These are phyloP conservation scores for Diabrotica balteata DNA, from an alignment of 2,888 invertebrate genomes.

Conservation along the genomic window DNA sequence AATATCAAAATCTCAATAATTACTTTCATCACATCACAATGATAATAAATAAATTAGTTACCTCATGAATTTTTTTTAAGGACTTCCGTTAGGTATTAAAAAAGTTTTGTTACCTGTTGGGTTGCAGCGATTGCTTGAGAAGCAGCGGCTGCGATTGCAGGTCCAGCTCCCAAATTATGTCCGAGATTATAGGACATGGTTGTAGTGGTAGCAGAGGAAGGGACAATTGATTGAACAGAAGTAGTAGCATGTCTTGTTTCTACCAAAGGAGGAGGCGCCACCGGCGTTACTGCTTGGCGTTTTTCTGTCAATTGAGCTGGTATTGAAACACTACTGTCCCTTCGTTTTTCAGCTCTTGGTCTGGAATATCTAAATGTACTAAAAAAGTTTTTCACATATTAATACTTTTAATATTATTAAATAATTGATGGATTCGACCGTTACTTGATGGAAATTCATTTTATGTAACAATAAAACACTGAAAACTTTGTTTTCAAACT, in stretches of 20 bases:
- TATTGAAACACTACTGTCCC: conserved; percentile 69
- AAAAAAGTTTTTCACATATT: conserved; percentile 19
- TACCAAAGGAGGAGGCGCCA: conserved; percentile 47
- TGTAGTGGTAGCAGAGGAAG: conserved; percentile 50
- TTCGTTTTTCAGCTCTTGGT: conserved; percentile 75
- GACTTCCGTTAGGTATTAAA: no score
- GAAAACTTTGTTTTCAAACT: no score
- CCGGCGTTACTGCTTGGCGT: conserved; percentile 52
- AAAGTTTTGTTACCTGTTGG: conserved; percentile 70
- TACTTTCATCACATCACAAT: no score
- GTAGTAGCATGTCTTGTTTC: conserved; percentile 48
- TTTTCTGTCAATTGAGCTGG: conserved; percentile 62
- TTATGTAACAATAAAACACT: no score
- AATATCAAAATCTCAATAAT: no score
- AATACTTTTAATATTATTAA: no score
- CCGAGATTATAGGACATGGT: conserved; percentile 75
- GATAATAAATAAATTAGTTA: no score
- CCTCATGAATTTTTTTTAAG: no score
- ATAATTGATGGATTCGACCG: no score
- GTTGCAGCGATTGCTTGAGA: conserved; percentile 96
- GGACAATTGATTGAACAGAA: conserved; percentile 38
- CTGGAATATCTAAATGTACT: conserved; percentile 47
- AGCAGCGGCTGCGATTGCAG: conserved; percentile 92
- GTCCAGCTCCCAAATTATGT: conserved; percentile 80
- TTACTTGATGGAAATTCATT: no score